phyloP scores from a whole-genome alignment of 1,140 invertebrate species.

The Chymomyza costata region DNA sequence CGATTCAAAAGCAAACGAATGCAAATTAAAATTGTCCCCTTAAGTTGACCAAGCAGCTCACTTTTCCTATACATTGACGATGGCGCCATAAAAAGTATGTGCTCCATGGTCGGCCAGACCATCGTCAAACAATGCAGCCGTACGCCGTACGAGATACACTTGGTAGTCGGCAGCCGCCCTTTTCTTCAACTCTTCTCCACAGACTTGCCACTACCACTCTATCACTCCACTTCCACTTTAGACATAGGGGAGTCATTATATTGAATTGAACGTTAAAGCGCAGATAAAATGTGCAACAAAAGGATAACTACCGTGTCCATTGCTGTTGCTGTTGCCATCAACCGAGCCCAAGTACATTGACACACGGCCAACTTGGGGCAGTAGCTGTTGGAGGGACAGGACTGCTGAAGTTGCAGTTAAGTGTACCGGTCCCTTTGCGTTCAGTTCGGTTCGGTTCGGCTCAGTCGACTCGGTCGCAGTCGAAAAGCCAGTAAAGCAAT shows the following conservation, averaged over 20 bases:
- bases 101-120: slow-evolving; percentile 42
- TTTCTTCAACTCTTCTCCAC: too few relatives aligned
- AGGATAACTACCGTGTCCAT: slow-evolving; percentile 16
- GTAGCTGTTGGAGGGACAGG: not conserved
- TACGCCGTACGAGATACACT: slow-evolving; percentile 42
- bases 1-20: slow-evolving; percentile 65
- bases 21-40: slow-evolving; percentile 72
- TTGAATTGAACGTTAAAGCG: slow-evolving; percentile 72
- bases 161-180: slow-evolving; percentile 11
- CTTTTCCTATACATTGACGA: slow-evolving; percentile 14
- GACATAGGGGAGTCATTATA: slow-evolving; percentile 73
- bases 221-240: slow-evolving; percentile 41
- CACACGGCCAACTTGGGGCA: slow-evolving; percentile 33
- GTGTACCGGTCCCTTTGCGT: slow-evolving; percentile 3
- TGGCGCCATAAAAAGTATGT: slow-evolving; percentile 59
- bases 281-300: slow-evolving; percentile 71
- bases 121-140: too few relatives aligned
- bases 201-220: slow-evolving; percentile 5
- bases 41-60: slow-evolving; percentile 34
- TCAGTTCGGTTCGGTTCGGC: too few relatives aligned
- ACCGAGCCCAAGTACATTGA: slow-evolving; percentile 51
- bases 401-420: slow-evolving; percentile 20
- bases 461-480: slow-evolving; percentile 35
- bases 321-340: slow-evolving; percentile 1
- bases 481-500: slow-evolving; percentile 73